phyloP scores from a whole-genome alignment of 2,113 vertebrate genomes.

The Microtus oregoni region DNA sequence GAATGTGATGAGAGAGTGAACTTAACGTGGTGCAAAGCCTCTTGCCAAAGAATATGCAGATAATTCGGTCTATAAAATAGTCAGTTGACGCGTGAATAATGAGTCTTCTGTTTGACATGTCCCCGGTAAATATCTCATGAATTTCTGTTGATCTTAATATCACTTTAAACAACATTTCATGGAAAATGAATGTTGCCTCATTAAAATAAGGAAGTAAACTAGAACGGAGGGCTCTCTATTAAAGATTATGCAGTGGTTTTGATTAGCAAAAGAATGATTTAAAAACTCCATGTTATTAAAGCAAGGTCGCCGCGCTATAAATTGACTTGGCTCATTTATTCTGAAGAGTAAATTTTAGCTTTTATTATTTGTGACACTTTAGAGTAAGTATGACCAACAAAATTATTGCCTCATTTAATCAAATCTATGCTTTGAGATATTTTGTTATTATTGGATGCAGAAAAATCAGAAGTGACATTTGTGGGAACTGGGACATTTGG shows the following conservation, averaged over 20 bases:
- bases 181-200: conserved; percentile 35
- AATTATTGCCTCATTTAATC: conserved; percentile 67
- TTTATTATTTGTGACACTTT: conserved; percentile 59
- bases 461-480: conserved; percentile 43
- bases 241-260: conserved; percentile 32
- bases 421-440: conserved; percentile 36
- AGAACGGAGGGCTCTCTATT: conserved; percentile 3
- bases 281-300: conserved; percentile 52
- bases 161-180: conserved; percentile 20
- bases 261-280: conserved; percentile 48
- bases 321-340: conserved; percentile 61
- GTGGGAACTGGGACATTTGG: conserved; percentile 13
- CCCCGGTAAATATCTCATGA: conserved; percentile 44
- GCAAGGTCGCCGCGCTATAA: neutral
- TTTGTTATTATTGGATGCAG: conserved; percentile 36
- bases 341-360: conserved; percentile 29
- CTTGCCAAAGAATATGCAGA: neutral
- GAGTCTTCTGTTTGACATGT: neutral
- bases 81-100: neutral
- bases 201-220: conserved; percentile 59
- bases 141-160: neutral
- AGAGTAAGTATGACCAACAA: conserved; percentile 24
- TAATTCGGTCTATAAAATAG: neutral
- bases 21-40: neutral
- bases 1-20: neutral